Conservation (phyloP, 2,113 vertebrate genomes). For the Scytalopus superciliaris region DNA sequence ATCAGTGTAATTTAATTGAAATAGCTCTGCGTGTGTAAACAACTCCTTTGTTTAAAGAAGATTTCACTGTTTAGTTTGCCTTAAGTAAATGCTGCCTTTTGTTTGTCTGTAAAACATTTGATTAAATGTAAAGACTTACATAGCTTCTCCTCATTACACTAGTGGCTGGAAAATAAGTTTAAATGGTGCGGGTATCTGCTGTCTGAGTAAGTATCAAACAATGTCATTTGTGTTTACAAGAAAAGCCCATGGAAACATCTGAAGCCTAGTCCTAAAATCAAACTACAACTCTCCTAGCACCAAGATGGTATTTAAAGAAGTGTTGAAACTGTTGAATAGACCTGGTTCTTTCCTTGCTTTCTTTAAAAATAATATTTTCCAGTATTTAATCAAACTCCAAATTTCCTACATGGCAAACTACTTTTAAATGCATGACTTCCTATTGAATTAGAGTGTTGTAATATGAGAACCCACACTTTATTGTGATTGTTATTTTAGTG, state of each 20-base stretch:
- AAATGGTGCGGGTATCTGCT: neutral
- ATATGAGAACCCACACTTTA: neutral
- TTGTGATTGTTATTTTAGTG: neutral
- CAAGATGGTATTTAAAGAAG: neutral
- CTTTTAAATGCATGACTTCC: neutral
- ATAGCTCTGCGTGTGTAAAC: conserved; percentile 80
- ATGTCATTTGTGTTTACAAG: conserved; percentile 16
- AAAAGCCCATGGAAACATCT: neutral
- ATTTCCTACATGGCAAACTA: neutral
- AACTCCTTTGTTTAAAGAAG: conserved; percentile 83
- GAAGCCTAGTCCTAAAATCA: neutral
- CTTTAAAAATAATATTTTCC: neutral
- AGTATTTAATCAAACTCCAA: neutral
- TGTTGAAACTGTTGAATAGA: neutral
- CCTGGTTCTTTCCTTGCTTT: neutral
- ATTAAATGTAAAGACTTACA: conserved; percentile 77
- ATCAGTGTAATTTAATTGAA: conserved; percentile 83
- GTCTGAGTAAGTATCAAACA: neutral
- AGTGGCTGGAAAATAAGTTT: conserved; percentile 43
- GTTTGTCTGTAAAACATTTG: conserved; percentile 83
- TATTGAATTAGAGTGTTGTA: neutral
- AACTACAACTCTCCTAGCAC: neutral
- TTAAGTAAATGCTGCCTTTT: conserved; percentile 83
- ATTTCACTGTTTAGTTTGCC: conserved; percentile 84
- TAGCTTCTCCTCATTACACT: conserved; percentile 54